Evolutionary conservation across 2,797 vertebrate species (phyloP).

Genomic region (Calcarius lapponicus): DNA sequence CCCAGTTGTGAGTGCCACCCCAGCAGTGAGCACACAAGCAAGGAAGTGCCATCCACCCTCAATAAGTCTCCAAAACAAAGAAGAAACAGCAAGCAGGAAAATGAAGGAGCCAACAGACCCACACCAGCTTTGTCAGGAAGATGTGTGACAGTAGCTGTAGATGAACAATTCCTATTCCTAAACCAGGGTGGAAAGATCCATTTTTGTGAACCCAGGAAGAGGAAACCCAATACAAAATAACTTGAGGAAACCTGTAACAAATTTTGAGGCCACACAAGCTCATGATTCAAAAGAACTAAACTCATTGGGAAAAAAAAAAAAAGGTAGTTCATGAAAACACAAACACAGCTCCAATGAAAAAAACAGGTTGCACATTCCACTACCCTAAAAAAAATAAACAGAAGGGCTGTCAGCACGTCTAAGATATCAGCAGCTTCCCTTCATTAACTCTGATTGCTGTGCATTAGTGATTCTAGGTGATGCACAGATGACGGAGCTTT

Average conservation of each 20-base stretch:
- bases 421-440: constrained; percentile 59
- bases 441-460: constrained; percentile 70
- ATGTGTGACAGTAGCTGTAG: not conserved
- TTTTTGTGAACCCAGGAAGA: not conserved
- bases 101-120: not conserved
- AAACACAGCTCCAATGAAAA: not conserved
- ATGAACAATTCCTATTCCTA: not conserved
- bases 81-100: not conserved
- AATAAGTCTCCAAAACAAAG: not conserved
- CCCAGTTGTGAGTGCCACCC: not conserved
- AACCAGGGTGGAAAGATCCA: not conserved
- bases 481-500: constrained; percentile 21
- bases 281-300: not conserved
- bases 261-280: not conserved
- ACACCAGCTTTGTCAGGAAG: not conserved
- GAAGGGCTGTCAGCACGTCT: constrained; percentile 61
- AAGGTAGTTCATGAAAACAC: constrained; percentile 25
- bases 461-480: constrained; percentile 63
- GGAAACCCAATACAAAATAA: not conserved
- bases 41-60: not conserved
- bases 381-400: constrained; percentile 66
- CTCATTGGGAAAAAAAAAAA: not conserved
- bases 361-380: constrained; percentile 48
- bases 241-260: not conserved
- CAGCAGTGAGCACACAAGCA: not conserved